Conservation (phyloP, 2,888 invertebrate genomes). For the Eulithis testata region DNA sequence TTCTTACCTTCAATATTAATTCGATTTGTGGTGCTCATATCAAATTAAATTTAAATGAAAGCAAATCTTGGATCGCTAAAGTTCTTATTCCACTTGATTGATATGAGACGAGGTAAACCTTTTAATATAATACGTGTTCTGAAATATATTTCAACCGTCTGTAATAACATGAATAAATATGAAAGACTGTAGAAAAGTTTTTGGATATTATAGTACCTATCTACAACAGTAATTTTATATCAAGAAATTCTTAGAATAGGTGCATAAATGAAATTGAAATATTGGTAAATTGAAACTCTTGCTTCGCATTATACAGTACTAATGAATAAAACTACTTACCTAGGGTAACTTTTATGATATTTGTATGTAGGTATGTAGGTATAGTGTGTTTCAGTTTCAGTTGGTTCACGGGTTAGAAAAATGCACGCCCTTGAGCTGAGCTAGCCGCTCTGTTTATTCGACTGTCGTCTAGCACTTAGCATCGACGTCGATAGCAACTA, state of each 20-base stretch:
- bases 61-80: neutral
- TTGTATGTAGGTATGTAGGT: too few species aligned
- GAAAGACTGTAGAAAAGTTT: neutral
- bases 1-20: neutral
- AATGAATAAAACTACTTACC: too few species aligned
- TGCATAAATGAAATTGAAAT: too few species aligned
- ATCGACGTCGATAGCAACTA: conserved; percentile 76
- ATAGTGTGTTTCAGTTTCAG: conserved; percentile 19
- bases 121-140: conserved; percentile 58
- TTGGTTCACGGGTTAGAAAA: conserved; percentile 59
- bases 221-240: too few species aligned
- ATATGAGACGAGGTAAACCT: conserved; percentile 15
- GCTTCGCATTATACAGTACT: too few species aligned
- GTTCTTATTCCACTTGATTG: conserved; percentile 46
- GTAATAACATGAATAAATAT: neutral
- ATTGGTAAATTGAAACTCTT: too few species aligned
- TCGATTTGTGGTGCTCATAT: neutral
- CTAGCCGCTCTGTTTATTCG: conserved; percentile 72
- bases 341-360: too few species aligned
- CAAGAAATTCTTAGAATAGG: too few species aligned
- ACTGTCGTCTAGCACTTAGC: conserved; percentile 83
- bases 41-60: conserved; percentile 18
- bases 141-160: neutral
- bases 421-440: conserved; percentile 75
- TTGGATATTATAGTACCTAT: too few species aligned